These are phyloP conservation scores for Drosophila koepferae DNA, from an alignment of 2,888 invertebrate species.

Conservation along the genomic window DNA sequence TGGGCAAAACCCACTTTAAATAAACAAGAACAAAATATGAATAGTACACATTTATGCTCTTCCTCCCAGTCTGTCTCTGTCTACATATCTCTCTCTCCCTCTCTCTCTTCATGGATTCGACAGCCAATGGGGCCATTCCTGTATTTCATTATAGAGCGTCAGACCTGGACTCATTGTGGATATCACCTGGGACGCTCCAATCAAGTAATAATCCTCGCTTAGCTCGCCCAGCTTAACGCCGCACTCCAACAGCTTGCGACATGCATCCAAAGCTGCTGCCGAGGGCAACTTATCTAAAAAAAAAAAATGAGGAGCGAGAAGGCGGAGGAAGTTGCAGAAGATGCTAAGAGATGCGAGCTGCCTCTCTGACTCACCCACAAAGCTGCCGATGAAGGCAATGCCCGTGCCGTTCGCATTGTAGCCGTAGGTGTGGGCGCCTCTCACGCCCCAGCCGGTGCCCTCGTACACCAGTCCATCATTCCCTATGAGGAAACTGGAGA, in stretches of 20 bases:
- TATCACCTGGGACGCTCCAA: constrained; percentile 86
- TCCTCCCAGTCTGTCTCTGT: background rate
- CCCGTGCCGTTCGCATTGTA: constrained; percentile 88
- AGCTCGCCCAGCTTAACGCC: constrained; percentile 85
- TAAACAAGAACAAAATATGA: background rate
- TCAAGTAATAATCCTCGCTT: constrained; percentile 83
- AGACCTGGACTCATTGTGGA: constrained; percentile 86
- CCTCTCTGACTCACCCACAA: constrained; percentile 84
- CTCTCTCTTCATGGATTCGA: constrained; percentile 54
- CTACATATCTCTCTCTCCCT: background rate
- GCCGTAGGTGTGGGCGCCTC: constrained; percentile 87
- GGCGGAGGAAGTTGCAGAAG: constrained; percentile 15
- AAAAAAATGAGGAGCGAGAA: too few species aligned
- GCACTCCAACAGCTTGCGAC: constrained; percentile 84
- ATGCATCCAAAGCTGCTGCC: constrained; percentile 83
- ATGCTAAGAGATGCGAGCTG: too few species aligned
- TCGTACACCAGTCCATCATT: constrained; percentile 89
- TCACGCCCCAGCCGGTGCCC: constrained; percentile 88
- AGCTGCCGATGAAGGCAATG: constrained; percentile 87
- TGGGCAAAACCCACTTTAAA: background rate
- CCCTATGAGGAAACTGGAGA: constrained; percentile 87
- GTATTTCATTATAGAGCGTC: constrained; percentile 85
- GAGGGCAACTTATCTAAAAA: constrained; percentile 85
- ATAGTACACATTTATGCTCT: background rate
- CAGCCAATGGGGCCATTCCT: constrained; percentile 85